These are phyloP conservation scores for Pongo abelii DNA, from an alignment of 2,113 vertebrate species.

Conservation along the genomic window DNA sequence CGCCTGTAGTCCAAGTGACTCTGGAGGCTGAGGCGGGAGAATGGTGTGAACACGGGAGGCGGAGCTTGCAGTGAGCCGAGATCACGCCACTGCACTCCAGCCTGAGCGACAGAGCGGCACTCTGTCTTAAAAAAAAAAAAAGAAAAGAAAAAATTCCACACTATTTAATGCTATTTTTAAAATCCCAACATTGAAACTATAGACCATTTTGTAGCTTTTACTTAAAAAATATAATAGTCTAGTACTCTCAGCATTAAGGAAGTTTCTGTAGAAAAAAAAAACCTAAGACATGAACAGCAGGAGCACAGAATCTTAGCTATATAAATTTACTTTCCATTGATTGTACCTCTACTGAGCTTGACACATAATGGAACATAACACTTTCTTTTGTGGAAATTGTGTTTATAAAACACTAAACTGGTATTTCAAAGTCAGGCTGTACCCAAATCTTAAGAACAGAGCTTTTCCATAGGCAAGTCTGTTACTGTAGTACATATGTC, in stretches of 20 bases:
- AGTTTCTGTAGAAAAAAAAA: not conserved
- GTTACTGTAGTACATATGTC: not conserved
- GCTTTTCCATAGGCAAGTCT: not conserved
- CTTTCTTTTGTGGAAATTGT: conserved; percentile 29
- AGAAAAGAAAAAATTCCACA: not conserved
- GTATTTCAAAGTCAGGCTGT: conserved; percentile 23
- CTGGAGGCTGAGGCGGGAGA: too few species aligned
- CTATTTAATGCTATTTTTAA: not conserved
- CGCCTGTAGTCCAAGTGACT: too few species aligned
- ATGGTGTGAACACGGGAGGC: too few species aligned
- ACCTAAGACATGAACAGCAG: not conserved
- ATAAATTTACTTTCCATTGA: not conserved
- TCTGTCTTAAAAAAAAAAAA: too few species aligned
- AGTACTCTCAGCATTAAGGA: not conserved
- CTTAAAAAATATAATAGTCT: not conserved
- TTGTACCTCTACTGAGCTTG: not conserved
- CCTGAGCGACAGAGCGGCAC: too few species aligned
- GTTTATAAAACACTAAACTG: conserved; percentile 45
- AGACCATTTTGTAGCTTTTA: conserved; percentile 8
- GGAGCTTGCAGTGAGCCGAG: too few species aligned
- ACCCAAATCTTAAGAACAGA: not conserved
- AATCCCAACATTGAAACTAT: not conserved
- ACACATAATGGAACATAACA: not conserved
- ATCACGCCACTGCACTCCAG: too few species aligned
- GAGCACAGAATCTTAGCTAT: not conserved